phyloP scores from a whole-genome alignment of 2,888 invertebrate species.

The Synanthedon vespiformis region DNA sequence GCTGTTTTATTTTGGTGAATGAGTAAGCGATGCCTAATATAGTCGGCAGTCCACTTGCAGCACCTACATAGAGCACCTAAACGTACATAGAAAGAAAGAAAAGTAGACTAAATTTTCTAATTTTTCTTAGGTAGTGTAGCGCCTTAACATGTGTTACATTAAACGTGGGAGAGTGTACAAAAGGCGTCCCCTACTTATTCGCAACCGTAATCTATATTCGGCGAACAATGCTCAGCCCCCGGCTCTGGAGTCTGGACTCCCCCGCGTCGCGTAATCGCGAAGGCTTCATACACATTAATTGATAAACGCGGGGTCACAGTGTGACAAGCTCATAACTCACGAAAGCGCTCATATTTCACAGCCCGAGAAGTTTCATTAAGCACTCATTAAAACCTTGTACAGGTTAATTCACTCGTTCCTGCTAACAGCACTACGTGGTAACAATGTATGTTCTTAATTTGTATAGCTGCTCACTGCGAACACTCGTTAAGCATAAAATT shows the following conservation, averaged over 20 bases:
- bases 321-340: conserved; percentile 44
- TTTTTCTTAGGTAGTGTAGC: too few species aligned
- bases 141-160: too few species aligned
- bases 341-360: conserved; percentile 39
- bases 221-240: background rate
- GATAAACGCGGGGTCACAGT: conserved; percentile 38
- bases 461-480: background rate
- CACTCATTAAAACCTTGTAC: conserved; percentile 19
- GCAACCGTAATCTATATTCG: background rate
- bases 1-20: too few species aligned
- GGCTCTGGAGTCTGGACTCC: too few species aligned
- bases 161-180: too few species aligned
- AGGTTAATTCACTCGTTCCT: conserved; percentile 8
- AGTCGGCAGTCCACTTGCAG: too few species aligned
- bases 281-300: conserved; percentile 46
- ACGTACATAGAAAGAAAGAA: too few species aligned
- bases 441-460: conserved; percentile 12
- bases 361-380: conserved; percentile 30
- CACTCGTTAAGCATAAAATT: too few species aligned
- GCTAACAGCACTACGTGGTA: background rate
- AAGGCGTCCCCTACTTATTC: background rate
- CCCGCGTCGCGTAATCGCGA: conserved; percentile 17
- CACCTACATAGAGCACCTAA: too few species aligned
- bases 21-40: too few species aligned
- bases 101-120: too few species aligned